Evolutionary conservation across 2,888 invertebrate genomes (phyloP).

Genomic region (Orchesellides sinensis): DNA sequence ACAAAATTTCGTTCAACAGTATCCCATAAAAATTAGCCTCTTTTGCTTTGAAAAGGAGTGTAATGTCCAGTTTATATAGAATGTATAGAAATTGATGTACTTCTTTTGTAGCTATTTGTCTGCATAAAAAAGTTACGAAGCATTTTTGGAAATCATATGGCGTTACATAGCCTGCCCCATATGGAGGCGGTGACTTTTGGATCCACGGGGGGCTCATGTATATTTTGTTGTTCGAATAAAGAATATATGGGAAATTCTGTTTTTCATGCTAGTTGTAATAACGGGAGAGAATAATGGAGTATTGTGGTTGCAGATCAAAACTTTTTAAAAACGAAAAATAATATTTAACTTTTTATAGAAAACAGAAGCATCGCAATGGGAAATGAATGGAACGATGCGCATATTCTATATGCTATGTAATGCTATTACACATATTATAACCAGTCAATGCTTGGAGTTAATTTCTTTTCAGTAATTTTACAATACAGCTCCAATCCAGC

Average conservation of each 20-base stretch:
- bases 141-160: constrained; percentile 39
- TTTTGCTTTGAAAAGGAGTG: background rate
- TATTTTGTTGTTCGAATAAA: background rate
- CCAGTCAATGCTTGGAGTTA: background rate
- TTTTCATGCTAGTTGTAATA: too few relatives aligned
- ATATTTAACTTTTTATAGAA: too few relatives aligned
- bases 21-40: constrained; percentile 12
- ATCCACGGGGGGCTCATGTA: constrained; percentile 35
- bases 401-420: too few relatives aligned
- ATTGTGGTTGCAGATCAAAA: background rate
- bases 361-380: too few relatives aligned
- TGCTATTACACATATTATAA: too few relatives aligned
- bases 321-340: too few relatives aligned
- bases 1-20: background rate
- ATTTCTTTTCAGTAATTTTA: too few relatives aligned
- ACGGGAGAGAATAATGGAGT: too few relatives aligned
- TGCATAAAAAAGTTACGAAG: background rate
- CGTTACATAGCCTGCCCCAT: too few relatives aligned
- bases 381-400: too few relatives aligned
- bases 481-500: too few relatives aligned
- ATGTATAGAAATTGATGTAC: background rate
- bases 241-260: background rate
- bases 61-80: constrained; percentile 16
- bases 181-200: constrained; percentile 61
- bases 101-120: constrained; percentile 4